These are phyloP conservation scores for Harpia harpyja DNA, from an alignment of 2,797 vertebrate species.

Conservation along the genomic window DNA sequence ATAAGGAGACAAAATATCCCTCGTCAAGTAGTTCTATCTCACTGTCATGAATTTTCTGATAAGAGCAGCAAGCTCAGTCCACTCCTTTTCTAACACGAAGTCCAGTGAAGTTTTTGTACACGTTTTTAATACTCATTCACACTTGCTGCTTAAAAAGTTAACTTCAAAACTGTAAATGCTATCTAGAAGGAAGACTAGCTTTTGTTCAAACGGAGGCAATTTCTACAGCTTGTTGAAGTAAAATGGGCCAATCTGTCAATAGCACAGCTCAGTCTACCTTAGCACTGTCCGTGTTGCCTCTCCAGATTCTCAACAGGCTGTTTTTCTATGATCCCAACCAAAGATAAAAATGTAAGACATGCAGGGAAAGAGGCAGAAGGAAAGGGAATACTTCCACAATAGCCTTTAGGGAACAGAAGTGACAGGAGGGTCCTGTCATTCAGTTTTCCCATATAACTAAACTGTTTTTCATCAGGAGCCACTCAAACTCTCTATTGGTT, in stretches of 20 bases:
- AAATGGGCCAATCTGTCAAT: background rate
- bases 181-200: background rate
- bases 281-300: background rate
- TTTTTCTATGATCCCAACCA: background rate
- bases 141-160: background rate
- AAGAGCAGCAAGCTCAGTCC: background rate
- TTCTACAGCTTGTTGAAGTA: background rate
- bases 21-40: background rate
- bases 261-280: background rate
- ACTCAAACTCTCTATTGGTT: background rate
- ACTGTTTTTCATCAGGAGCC: background rate
- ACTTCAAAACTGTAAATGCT: background rate
- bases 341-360: background rate
- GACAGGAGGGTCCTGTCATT: background rate
- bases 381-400: background rate
- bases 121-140: background rate
- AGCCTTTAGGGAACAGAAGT: background rate
- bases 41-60: background rate
- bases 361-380: background rate
- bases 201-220: background rate
- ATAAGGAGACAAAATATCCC: background rate
- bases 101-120: background rate
- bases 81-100: background rate
- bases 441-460: background rate
- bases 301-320: background rate